Evolutionary conservation across 2,888 invertebrate species (phyloP), one percentile per base, ranked within the genome.

Genomic region (Euplexia lucipara): DNA sequence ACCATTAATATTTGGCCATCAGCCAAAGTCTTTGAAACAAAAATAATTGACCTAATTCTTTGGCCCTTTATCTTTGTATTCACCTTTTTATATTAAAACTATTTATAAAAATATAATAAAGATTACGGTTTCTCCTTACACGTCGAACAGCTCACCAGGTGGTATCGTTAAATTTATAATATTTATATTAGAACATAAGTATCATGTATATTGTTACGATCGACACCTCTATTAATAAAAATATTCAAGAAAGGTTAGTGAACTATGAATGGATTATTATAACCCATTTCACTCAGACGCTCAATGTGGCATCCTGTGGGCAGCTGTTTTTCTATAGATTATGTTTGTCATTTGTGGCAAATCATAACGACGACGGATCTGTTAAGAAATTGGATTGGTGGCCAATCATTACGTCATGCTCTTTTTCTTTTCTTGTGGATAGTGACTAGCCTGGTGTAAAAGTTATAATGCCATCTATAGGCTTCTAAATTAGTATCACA

Each of bases 31-130:
- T 51, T 54, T 67, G 20, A 54, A n/a, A 58, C 69, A 18, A 58
- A 70, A 75, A 70, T 75, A 68, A 59, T 49, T 49, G 69, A 59
- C 70, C 75, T 45, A 68, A 49, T 35, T 71, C 22, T 54, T 54
- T 30, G n/a, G 41, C 54, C 69, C 53, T 71, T 45, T 35, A 53
- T 51, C 35, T 52, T 54, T 42, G 35, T 10, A 41, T 71, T 22
- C 30, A 62, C 52, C 39, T 62, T 59, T n/a, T 75, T 44, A 26
- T 59, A 70, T 8, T 49, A 14, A 26, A 34, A 41, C 16, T 44
- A n/a, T n/a, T n/a, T n/a, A 22, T 26, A 37, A 32, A 56, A 52
- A 49, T 26, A 37, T 16, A 47, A 30, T 39, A 42, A 48, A 16
- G 10, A 20, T 37, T 10, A 39, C 0, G 12, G 9, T 41, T 37